These are phyloP conservation scores for Catostomus latipinnis DNA, from an alignment of 2,797 vertebrate genomes.

Conservation along the genomic window DNA sequence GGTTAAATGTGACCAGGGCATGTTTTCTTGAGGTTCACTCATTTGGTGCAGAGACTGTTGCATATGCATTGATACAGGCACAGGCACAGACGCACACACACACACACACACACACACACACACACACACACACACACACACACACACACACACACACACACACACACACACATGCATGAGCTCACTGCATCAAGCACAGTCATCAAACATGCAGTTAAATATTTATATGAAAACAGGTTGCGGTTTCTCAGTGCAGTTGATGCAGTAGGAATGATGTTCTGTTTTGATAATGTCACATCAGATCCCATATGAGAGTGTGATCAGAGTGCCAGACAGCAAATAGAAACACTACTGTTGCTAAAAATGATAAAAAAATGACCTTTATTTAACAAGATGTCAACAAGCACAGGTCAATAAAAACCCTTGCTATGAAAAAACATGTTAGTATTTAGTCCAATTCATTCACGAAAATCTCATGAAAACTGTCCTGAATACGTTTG, in stretches of 20 bases:
- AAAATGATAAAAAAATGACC: slow-evolving; percentile 51
- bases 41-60: no score
- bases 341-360: background rate
- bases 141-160: background rate
- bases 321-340: slow-evolving; percentile 1
- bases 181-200: slow-evolving; percentile 57
- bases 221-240: background rate
- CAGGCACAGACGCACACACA: no score
- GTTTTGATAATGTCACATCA: slow-evolving; percentile 54
- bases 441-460: background rate
- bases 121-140: background rate
- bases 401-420: slow-evolving; percentile 1
- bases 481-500: no score
- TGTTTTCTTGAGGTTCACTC: no score
- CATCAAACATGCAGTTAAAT: slow-evolving; percentile 34
- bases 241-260: slow-evolving; percentile 18
- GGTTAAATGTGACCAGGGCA: no score
- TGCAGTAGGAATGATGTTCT: slow-evolving; percentile 22
- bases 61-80: background rate
- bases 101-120: background rate
- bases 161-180: slow-evolving; percentile 45
- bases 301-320: slow-evolving; percentile 19
- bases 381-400: slow-evolving; percentile 21
- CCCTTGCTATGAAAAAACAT: slow-evolving; percentile 13
- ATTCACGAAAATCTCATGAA: background rate